These are phyloP conservation scores for Amblyopsis hoosieri DNA, from an alignment of 2,797 vertebrate genomes.

Conservation along the genomic window DNA sequence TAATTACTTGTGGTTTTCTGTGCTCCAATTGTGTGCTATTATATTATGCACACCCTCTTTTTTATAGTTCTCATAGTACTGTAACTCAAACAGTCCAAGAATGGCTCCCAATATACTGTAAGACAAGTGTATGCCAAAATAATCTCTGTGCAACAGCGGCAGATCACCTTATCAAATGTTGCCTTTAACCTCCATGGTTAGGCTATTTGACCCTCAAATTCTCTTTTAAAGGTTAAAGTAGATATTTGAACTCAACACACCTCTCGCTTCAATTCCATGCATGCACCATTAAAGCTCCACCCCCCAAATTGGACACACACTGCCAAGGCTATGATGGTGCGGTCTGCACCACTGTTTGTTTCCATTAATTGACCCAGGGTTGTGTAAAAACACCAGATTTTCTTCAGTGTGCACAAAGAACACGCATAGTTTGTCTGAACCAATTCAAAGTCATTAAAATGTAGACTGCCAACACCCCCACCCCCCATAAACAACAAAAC, in stretches of 20 bases:
- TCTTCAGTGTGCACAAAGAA: too few relatives aligned
- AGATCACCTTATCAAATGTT: not conserved
- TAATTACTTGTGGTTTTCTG: conserved; percentile 70
- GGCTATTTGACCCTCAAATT: too few relatives aligned
- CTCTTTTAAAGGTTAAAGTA: too few relatives aligned
- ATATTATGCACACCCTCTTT: conserved; percentile 34
- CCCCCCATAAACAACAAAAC: conserved; percentile 24
- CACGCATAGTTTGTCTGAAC: too few relatives aligned
- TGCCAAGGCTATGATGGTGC: too few relatives aligned
- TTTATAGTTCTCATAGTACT: conserved; percentile 35
- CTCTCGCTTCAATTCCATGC: conserved; percentile 21
- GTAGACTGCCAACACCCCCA: conserved; percentile 31
- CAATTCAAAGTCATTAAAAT: conserved; percentile 29
- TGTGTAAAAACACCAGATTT: too few relatives aligned
- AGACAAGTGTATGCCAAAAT: not conserved
- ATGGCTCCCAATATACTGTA: conserved; percentile 5
- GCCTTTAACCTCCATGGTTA: not conserved
- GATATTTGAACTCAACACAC: too few relatives aligned
- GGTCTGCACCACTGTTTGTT: too few relatives aligned
- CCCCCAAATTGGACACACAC: too few relatives aligned
- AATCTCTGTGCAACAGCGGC: not conserved
- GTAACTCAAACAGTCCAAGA: conserved; percentile 33
- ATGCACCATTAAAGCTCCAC: not conserved
- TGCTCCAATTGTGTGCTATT: conserved; percentile 64
- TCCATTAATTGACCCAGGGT: too few relatives aligned